Evolutionary conservation across 2,888 invertebrate species (phyloP).

Genomic region (Girardia tigrina): DNA sequence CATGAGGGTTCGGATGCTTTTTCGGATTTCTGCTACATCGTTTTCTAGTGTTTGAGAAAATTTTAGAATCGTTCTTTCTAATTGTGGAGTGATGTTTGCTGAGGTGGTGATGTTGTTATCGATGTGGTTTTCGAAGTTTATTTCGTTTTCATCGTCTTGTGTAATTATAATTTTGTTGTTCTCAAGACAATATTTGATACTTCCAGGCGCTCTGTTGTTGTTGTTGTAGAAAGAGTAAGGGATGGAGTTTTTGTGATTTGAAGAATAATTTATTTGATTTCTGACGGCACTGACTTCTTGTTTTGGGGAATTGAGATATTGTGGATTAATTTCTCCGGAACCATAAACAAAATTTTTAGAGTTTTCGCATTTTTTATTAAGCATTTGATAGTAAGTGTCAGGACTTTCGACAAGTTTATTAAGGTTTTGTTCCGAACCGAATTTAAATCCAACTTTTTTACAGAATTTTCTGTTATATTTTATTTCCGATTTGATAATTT

Average conservation of each 20-base stretch:
- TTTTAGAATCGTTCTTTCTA: neutral
- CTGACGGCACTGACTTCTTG: neutral
- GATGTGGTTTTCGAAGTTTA: neutral
- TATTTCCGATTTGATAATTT: constrained; percentile 33
- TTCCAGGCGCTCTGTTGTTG: neutral
- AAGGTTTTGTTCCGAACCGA: neutral
- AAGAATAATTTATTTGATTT: neutral
- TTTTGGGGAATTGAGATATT: constrained; percentile 6
- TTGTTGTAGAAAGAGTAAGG: neutral
- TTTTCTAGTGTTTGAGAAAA: constrained; percentile 26
- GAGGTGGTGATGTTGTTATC: neutral
- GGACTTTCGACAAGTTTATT: neutral
- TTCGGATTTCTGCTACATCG: constrained; percentile 34
- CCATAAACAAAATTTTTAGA: neutral
- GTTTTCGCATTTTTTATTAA: neutral
- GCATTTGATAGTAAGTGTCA: neutral
- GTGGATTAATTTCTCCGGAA: constrained; percentile 19
- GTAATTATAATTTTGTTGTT: constrained; percentile 5
- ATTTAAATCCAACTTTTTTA: constrained; percentile 20
- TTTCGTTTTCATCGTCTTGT: neutral
- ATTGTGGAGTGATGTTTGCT: neutral
- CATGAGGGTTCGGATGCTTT: constrained; percentile 35
- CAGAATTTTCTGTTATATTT: constrained; percentile 32
- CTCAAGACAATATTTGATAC: neutral
- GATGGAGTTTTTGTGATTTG: neutral